Evolutionary conservation across 2,797 vertebrate genomes (phyloP), one percentile per base, ranked within the genome.

Genomic region (Carduelis carduelis): DNA sequence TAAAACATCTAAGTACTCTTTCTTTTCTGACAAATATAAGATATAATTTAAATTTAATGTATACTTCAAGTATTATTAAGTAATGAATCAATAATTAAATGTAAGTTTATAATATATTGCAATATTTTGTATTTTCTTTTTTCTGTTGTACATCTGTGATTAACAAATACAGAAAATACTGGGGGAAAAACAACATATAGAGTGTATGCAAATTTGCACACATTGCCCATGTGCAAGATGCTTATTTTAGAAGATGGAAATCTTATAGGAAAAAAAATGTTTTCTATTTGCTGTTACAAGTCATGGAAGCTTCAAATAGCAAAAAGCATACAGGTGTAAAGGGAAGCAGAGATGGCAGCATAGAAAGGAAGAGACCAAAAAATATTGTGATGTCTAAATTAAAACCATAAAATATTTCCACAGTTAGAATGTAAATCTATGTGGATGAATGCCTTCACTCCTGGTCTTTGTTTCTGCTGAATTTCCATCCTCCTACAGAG

Each of bases 11-110:
- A 94, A 41, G 28, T 83, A 95, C 89, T 95, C 56, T 21, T 86
- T 96, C 87, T 97, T 83, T 95, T 96, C 92, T 95, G 96, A 93
- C 92, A 95, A 83, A 89, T 65, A 60, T 92, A 88, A 94, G 71
- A 93, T 83, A 87, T 94, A 91, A 97, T 97, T 65, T 75, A 87
- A 95, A 92, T 94, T 95, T 97, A 92, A 93, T 92, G 89, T 95
- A 92, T 95, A 94, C 49, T 93, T 89, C 65, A 84, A 93, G 64
- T 93, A 92, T 97, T 95, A 95, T 65, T 52, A 32, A 78, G 46
- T 78, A 53, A 53, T 60, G 41, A 78, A 60, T 59, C 53, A 65
- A 65, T 83, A 47, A 53, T 97, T 96, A 95, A 95, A 95, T 83
- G 12, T 53, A 83, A 89, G 56, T 77, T 96, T 68, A 49, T 92